Conservation (phyloP, 2,113 vertebrate species). For the Oreochromis niloticus region DNA sequence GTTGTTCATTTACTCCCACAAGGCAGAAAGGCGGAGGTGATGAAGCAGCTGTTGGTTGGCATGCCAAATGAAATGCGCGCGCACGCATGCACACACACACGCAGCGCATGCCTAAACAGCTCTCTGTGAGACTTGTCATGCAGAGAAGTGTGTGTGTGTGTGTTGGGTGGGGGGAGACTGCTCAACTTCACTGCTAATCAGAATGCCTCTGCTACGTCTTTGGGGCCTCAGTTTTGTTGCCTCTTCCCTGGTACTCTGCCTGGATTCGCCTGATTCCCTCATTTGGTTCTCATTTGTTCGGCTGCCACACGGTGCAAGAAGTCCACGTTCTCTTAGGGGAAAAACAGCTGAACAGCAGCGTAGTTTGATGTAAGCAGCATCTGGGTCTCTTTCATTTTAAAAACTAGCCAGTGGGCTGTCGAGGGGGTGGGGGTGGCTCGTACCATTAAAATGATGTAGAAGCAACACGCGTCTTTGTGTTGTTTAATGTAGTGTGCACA, state of each 20-base stretch:
- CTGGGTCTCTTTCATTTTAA: constrained; percentile 24
- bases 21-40: constrained; percentile 61
- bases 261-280: constrained; percentile 41
- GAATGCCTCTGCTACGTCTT: constrained; percentile 35
- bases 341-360: neutral
- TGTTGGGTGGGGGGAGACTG: constrained; percentile 2
- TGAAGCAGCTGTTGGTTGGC: constrained; percentile 67
- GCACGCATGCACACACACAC: constrained; percentile 5
- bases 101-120: constrained; percentile 53
- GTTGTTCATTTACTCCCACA: constrained; percentile 69
- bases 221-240: constrained; percentile 39
- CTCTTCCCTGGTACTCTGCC: constrained; percentile 24
- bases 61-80: constrained; percentile 52
- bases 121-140: constrained; percentile 56
- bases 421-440: neutral
- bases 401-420: constrained; percentile 25
- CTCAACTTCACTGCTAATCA: constrained; percentile 59
- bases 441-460: constrained; percentile 18
- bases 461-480: neutral
- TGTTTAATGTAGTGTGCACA: constrained; percentile 25
- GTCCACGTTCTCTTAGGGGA: constrained; percentile 16
- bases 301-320: constrained; percentile 9
- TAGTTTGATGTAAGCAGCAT: constrained; percentile 19
- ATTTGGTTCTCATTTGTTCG: constrained; percentile 57
- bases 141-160: constrained; percentile 20